Conservation (phyloP, 2,888 invertebrate genomes). For the Andrena bicolor region DNA sequence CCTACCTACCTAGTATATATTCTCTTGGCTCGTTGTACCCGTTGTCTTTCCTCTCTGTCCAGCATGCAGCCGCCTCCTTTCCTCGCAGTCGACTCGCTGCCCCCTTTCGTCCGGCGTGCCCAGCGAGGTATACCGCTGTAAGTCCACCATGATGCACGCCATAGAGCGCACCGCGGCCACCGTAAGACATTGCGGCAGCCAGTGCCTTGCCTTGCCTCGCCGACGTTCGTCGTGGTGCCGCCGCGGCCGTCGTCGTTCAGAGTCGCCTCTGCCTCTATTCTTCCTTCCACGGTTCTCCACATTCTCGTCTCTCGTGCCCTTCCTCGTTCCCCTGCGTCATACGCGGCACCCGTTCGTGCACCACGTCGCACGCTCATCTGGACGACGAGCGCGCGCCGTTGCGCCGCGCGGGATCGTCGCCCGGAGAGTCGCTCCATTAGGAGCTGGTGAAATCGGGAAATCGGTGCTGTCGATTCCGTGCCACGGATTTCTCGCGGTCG, state of each 20-base stretch:
- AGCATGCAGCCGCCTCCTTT: constrained; percentile 10
- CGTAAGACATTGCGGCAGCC: constrained; percentile 64
- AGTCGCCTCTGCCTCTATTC: constrained; percentile 1
- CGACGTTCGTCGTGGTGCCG: constrained; percentile 60
- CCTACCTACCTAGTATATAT: constrained; percentile 81
- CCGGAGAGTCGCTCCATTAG: neutral
- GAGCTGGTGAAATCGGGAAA: constrained; percentile 12
- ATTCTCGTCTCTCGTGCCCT: neutral
- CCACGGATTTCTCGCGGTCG: neutral
- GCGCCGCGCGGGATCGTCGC: constrained; percentile 3
- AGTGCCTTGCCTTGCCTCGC: constrained; percentile 69
- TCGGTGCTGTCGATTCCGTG: neutral
- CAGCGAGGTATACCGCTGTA: constrained; percentile 67
- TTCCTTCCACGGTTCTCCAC: constrained; percentile 12
- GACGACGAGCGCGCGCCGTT: neutral
- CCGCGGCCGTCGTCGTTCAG: constrained; percentile 23
- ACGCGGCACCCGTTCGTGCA: neutral
- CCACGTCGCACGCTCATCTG: neutral
- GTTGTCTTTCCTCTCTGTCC: constrained; percentile 26
- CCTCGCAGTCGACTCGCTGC: constrained; percentile 47
- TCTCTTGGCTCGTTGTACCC: constrained; percentile 64
- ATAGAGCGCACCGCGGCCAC: constrained; percentile 73
- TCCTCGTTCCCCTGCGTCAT: neutral
- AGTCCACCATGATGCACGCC: constrained; percentile 77
- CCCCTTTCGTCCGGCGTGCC: constrained; percentile 54